Evolutionary conservation across 2,888 invertebrate species (phyloP).

Genomic region (Microchrysa polita): DNA sequence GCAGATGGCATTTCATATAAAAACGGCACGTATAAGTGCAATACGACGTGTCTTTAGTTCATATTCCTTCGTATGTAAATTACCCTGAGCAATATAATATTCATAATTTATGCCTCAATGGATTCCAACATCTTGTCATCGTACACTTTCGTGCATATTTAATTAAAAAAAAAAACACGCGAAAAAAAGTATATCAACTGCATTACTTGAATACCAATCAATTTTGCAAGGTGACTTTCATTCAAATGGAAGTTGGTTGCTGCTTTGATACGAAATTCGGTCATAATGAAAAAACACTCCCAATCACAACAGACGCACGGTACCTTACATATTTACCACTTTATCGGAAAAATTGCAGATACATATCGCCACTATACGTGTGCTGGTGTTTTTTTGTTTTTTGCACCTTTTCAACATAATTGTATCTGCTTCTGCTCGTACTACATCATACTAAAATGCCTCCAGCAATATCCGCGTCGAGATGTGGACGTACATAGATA

Average conservation of each 20-base stretch:
- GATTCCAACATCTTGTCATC: not conserved
- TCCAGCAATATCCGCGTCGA: not conserved
- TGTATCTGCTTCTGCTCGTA: too few relatives aligned
- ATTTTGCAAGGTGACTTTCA: not conserved
- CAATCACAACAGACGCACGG: not conserved
- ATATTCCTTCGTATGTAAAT: not conserved
- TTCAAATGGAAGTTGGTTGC: not conserved
- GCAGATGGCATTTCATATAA: too few relatives aligned
- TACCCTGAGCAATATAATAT: not conserved
- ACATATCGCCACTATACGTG: too few relatives aligned
- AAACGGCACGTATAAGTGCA: too few relatives aligned
- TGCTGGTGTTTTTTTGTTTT: too few relatives aligned
- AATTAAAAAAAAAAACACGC: too few relatives aligned
- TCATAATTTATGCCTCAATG: not conserved
- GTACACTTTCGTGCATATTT: not conserved
- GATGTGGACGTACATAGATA: too few relatives aligned
- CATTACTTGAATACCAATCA: conserved; percentile 7
- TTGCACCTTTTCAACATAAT: too few relatives aligned
- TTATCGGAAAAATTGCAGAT: too few relatives aligned
- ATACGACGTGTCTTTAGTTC: too few relatives aligned
- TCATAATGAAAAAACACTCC: not conserved
- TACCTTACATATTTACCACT: not conserved
- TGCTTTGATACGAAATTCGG: not conserved
- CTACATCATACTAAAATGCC: too few relatives aligned
- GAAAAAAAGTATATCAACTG: not conserved